Base-by-base conservation (phyloP, 2,113 vertebrate species). In the Abramis brama region DNA sequence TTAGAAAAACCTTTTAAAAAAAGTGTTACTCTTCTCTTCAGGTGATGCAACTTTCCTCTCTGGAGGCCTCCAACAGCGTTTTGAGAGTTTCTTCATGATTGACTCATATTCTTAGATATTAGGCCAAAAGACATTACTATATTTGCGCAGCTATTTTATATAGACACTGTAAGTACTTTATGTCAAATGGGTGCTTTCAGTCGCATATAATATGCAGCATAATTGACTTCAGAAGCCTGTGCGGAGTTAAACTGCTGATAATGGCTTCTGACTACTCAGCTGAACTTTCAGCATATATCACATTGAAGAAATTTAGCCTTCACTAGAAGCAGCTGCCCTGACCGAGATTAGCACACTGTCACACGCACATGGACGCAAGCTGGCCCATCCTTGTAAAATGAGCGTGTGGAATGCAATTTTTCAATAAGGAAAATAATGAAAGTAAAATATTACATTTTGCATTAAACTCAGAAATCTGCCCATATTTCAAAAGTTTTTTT, bases 221-320 rank as follows among this genome's bases (percentile, higher is more conserved):
- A 80, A 43, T 80, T 80, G 78, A 64, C 78, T 79, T 64, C 57
- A 45, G 23, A 80, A 45, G 59, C 59, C n/a, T 64, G 59, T 80
- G 59, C 4, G 0, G 36, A 80, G 78, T 45, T 80, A 45, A 80
- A 80, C 78, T 80, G 78, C 55, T 79, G 21, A 79, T 79, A 79
- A 79, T 79, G 33, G 55, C 36, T 64, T 80, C 78, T 80, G 59
- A 80, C 59, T 64, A 64, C 36, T 80, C 57, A 27, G 78, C 78
- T 62, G 23, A 74, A 74, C 71, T 74, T 80, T 80, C 59, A 62
- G 5, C 45, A 80, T 80, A 17, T 45, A 60, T 25, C n/a, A 43
- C 36, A 80, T 80, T 80, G 36, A 80, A 43, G 57, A 64, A 27
- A 64, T 62, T 45, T 62, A 62, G 59, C 57, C 36, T 45, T 79